Conservation (phyloP, 2,113 vertebrate species). For the Pongo pygmaeus region DNA sequence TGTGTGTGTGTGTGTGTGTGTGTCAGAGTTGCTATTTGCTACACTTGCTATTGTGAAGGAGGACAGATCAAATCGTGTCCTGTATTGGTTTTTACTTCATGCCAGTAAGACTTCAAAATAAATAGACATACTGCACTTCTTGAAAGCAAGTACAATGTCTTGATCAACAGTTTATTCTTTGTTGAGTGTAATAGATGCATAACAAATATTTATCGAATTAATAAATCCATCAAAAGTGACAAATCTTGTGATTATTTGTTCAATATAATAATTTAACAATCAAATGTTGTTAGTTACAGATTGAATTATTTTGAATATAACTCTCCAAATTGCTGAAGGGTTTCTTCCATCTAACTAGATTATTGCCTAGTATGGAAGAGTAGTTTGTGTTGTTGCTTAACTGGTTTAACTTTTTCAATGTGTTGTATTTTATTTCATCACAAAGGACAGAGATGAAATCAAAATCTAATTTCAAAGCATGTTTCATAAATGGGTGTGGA, state of each 20-base stretch:
- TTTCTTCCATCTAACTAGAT: neutral
- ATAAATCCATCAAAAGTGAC: neutral
- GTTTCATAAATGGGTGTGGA: neutral
- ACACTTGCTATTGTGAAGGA: neutral
- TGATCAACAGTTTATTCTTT: neutral
- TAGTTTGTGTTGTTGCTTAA: neutral
- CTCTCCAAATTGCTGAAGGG: neutral
- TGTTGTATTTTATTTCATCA: neutral
- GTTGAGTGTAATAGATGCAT: neutral
- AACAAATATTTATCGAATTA: conserved; percentile 28
- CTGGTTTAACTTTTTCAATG: neutral
- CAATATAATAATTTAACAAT: neutral
- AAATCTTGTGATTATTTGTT: neutral
- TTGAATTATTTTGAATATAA: neutral
- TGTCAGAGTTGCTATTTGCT: neutral
- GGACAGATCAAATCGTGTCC: neutral
- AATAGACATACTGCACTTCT: neutral
- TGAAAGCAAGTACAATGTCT: neutral
- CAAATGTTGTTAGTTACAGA: neutral
- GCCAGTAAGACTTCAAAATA: neutral
- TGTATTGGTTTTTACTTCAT: neutral
- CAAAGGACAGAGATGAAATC: neutral
- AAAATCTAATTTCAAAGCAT: neutral
- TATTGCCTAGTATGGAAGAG: neutral
- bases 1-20: neutral